Evolutionary conservation across 2,797 vertebrate genomes (phyloP).

Genomic region (Poecilia gillii): DNA sequence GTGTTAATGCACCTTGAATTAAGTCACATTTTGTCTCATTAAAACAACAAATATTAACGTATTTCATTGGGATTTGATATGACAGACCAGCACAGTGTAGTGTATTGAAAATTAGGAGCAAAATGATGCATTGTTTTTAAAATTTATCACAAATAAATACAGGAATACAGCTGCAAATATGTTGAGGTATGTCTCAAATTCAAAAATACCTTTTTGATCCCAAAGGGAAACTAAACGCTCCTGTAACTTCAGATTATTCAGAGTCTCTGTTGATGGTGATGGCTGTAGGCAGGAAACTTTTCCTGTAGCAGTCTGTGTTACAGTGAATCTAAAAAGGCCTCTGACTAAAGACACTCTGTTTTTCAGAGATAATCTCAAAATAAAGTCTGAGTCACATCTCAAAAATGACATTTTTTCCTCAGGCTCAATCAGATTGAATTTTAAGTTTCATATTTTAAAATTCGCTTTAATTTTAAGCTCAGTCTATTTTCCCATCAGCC

Average conservation of each 20-base stretch:
- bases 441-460: neutral
- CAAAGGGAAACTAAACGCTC: too few relatives aligned
- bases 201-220: too few relatives aligned
- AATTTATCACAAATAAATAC: neutral
- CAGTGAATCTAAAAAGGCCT: too few relatives aligned
- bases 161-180: neutral
- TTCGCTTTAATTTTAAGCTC: too few relatives aligned
- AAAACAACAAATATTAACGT: neutral
- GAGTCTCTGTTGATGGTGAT: too few relatives aligned
- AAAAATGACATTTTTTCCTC: neutral
- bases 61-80: neutral
- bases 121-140: neutral
- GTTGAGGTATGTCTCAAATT: neutral
- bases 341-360: too few relatives aligned
- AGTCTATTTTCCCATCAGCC: too few relatives aligned
- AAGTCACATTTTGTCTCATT: neutral
- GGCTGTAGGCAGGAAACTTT: too few relatives aligned
- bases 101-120: neutral
- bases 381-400: neutral
- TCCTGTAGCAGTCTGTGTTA: too few relatives aligned
- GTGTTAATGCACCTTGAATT: neutral
- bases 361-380: too few relatives aligned
- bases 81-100: neutral
- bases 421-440: neutral
- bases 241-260: too few relatives aligned